Evolutionary conservation across 1,140 invertebrate genomes (phyloP), one percentile per base, ranked within the genome.

Genomic region (Grapholita molesta): DNA sequence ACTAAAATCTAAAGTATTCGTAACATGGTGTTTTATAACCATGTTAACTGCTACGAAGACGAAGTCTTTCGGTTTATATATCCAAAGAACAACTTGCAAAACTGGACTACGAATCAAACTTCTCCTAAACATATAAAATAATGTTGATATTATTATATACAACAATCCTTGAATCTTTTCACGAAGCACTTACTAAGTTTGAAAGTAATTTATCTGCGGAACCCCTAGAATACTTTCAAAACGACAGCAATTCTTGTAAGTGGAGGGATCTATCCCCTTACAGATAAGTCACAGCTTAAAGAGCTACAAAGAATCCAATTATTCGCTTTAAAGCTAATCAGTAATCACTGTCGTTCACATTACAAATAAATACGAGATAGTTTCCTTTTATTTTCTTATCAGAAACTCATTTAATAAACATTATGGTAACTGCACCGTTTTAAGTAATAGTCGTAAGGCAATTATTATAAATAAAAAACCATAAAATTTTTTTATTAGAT

Each of bases 241-340:
- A 61, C 28, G 55, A 61, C 55, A 61, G 55, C 55, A 15, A 61
- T 61, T 28, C 55, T 15, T 61, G 55, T 61, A 61, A 61, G 28
- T 61, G 55, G 55, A 57, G 55, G 55, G 55, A 61, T 61, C 4
- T 25, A 25, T 25, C 12, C 55, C 55, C 55, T 61, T 61, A 25
- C 55, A 61, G 55, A 61, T 61, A 28, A 5, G 35, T 28, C 9
- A 32, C 55, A 61, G 24, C 53, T 28, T 57, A 57, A 3, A 0
- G 6, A 18, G 12, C n/a, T 3, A 30, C n/a, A 61, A 18, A 48
- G 18, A 7, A 21, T 4, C 3, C 42, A 48, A 8, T 48, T 18
- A 48, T 4, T 4, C 7, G 28, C 28, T 7, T 30, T 30, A 30
- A 30, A 30, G 3, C 28, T 30, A 30, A 4, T 30, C 28, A 30